A percentile compares a stretch with the other conserved stretches of the same genome.
Conservation (phyloP, 2,113 vertebrate genomes). For the Meles meles region DNA sequence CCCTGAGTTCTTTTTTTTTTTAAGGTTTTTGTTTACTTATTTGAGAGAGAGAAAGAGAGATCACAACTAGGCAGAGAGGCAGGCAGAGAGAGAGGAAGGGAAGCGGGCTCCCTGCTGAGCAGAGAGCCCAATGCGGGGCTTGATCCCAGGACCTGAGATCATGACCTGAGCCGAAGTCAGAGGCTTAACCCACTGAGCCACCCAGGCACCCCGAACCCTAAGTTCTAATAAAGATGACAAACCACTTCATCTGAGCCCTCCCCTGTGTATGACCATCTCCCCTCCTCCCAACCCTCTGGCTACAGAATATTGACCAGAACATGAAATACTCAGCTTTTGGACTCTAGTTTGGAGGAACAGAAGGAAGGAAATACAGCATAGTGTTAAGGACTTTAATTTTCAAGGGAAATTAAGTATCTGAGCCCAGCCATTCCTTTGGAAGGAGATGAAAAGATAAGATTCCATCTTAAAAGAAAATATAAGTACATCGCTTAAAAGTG, state of each 20-base stretch:
- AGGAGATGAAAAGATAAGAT: background rate
- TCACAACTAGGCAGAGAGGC: no score
- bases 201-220: no score
- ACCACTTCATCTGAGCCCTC: background rate
- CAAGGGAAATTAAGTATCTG: background rate
- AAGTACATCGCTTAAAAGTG: background rate
- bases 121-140: no score
- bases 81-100: no score
- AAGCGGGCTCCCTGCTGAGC: no score
- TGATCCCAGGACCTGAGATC: no score
- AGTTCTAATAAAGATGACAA: background rate
- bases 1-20: background rate
- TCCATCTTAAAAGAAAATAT: background rate
- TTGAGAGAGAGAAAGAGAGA: no score
- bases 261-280: accelerated
- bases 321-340: background rate
- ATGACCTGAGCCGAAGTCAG: no score
- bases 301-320: background rate
- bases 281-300: background rate
- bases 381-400: background rate
- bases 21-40: no score
- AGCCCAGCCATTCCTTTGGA: background rate
- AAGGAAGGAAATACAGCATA: background rate
- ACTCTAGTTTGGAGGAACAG: background rate
- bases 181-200: no score